Evolutionary conservation across 2,888 invertebrate genomes (phyloP).

Genomic region (Brenthis hecate): DNA sequence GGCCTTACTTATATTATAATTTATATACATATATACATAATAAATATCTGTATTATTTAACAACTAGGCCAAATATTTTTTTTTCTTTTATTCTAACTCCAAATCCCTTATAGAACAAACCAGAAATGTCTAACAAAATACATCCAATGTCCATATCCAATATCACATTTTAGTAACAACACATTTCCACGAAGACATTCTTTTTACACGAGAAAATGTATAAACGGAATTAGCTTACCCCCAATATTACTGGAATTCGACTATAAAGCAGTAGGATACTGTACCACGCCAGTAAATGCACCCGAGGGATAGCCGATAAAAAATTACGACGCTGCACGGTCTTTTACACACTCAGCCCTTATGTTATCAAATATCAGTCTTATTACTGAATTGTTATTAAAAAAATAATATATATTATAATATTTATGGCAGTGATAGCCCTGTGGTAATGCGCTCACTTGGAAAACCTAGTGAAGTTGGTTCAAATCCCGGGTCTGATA

Average conservation of each 20-base stretch:
- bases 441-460: too few relatives aligned
- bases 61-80: too few relatives aligned
- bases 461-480: too few relatives aligned
- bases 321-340: slow-evolving; percentile 50
- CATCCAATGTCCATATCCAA: background rate
- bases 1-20: too few relatives aligned
- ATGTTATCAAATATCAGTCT: background rate
- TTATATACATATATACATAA: too few relatives aligned
- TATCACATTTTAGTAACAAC: slow-evolving; percentile 18
- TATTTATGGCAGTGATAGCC: background rate
- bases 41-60: too few relatives aligned
- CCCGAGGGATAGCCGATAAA: slow-evolving; percentile 58
- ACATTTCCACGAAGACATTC: slow-evolving; percentile 14
- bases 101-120: background rate
- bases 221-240: slow-evolving; percentile 34
- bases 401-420: background rate
- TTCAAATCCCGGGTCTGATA: too few relatives aligned
- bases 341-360: slow-evolving; percentile 39
- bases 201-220: slow-evolving; percentile 26
- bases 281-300: slow-evolving; percentile 47
- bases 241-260: slow-evolving; percentile 34
- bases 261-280: slow-evolving; percentile 34
- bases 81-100: too few relatives aligned
- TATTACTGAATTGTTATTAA: background rate
- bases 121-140: background rate